Evolutionary conservation across 1,140 invertebrate genomes (phyloP), one percentile per base, ranked within the genome.

Genomic region (Temnothorax longispinosus): DNA sequence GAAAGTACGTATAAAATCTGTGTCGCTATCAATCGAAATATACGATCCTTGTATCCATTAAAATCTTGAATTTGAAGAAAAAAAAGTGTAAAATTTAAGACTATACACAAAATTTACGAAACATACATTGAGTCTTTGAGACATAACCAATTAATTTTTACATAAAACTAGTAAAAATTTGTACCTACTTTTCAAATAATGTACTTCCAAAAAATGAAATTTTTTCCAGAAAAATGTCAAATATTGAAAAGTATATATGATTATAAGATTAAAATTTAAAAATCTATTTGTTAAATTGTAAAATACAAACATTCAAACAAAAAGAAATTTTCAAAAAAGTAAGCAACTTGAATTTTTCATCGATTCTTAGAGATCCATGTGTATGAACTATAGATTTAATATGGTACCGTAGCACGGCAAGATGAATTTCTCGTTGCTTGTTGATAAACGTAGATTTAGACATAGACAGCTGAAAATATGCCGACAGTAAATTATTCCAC

Each of bases 401-500:
- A 8, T n/a, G 21, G 5, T n/a, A n/a, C n/a, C n/a, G n/a, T 8
- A 27, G 44, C 18, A 50, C n/a, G 27, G 67, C 41, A 69, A 10
- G n/a, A 4, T 41, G 18, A 7, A 56, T 58, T 75, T 41, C 52
- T 56, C 11, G 11, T 11, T 56, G 35, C n/a, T 56, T 74, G 27
- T 50, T 54, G 32, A 10, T 41, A 47, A 60, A 76, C 4, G 54
- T 38, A 27, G 54, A 38, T 47, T 58, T 44, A 56, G 32, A 58
- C 50, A 52, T 74, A 74, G 71, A n/a, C 52, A 21, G n/a, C 52
- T 41, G 56, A 38, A 76, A 76, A 76, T 76, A 76, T 44, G 74
- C 27, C 32, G 56, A 60, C 74, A 27, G 38, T 76, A 76, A 75
- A 60, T 58, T 76, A 76, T 58, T n/a, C 15, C 54, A 13, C n/a